These are phyloP conservation scores for Vimba vimba DNA, from an alignment of 2,113 vertebrate genomes.

Conservation along the genomic window DNA sequence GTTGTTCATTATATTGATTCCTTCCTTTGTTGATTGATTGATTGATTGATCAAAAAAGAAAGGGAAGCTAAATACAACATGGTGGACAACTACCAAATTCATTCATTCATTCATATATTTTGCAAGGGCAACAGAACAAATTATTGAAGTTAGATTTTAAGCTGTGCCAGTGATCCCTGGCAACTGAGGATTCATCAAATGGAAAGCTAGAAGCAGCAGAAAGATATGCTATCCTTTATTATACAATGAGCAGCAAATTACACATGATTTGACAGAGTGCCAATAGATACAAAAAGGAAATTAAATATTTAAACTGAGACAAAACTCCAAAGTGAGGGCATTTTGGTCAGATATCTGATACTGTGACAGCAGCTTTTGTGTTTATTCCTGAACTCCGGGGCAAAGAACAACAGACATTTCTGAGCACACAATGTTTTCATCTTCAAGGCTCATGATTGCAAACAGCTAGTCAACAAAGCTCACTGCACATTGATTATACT, in stretches of 20 bases:
- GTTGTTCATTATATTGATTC: no score
- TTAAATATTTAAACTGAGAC: no score
- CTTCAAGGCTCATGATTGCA: background rate
- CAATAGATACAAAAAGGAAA: background rate
- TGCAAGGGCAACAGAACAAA: background rate
- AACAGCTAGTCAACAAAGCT: constrained; percentile 1
- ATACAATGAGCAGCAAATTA: no score
- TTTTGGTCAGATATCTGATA: constrained; percentile 34
- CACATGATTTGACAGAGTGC: no score
- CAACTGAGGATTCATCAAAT: background rate
- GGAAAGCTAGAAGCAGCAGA: constrained; percentile 32
- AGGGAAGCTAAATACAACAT: background rate
- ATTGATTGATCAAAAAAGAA: background rate
- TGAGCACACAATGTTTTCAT: constrained; percentile 3
- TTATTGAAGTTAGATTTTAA: background rate
- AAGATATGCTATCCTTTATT: background rate
- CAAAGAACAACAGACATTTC: constrained; percentile 1
- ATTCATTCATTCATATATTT: background rate
- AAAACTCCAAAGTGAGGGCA: constrained; percentile 37
- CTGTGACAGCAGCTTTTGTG: background rate
- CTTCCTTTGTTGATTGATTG: no score
- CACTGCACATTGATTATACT: background rate
- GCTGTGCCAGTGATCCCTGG: background rate
- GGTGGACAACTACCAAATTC: background rate
- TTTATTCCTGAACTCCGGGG: constrained; percentile 12